phyloP scores from a whole-genome alignment of 2,797 vertebrate genomes.

The Pelodytes ibericus region DNA sequence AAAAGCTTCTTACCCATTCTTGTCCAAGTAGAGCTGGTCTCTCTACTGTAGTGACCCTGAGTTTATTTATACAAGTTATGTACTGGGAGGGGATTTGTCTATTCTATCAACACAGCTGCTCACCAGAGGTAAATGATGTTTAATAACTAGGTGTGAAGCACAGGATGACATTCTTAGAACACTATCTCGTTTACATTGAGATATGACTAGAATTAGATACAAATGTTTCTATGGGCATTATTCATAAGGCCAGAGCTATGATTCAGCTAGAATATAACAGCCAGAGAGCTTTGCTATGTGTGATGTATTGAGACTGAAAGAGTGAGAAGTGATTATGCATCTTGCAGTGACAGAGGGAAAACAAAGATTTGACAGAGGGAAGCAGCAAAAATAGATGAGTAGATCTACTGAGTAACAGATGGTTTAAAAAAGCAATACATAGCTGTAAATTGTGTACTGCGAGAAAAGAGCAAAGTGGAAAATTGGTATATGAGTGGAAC shows the following conservation, averaged over 20 bases:
- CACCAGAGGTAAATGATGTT: constrained; percentile 44
- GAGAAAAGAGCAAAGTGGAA: constrained; percentile 26
- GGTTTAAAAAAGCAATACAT: constrained; percentile 34
- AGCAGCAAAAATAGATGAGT: constrained; percentile 6
- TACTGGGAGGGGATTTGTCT: constrained; percentile 26
- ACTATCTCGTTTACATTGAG: constrained; percentile 19
- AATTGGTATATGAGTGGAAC: too few species aligned
- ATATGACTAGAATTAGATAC: constrained; percentile 15
- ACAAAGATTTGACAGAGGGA: constrained; percentile 28
- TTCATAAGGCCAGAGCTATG: constrained; percentile 11
- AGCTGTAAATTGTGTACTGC: constrained; percentile 12
- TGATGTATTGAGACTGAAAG: constrained; percentile 2
- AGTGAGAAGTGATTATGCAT: constrained; percentile 19
- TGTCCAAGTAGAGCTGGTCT: constrained; percentile 50
- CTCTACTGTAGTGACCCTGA: not conserved
- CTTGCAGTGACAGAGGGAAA: constrained; percentile 27
- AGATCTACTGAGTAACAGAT: constrained; percentile 28
- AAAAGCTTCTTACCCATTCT: constrained; percentile 43
- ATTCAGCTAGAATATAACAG: constrained; percentile 17
- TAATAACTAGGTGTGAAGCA: constrained; percentile 48
- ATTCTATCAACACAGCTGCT: constrained; percentile 35
- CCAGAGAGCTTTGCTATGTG: constrained; percentile 15
- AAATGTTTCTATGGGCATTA: not conserved
- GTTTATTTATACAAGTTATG: constrained; percentile 30
- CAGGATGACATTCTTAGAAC: constrained; percentile 16